Evolutionary conservation across 2,888 invertebrate genomes (phyloP), one percentile per base, ranked within the genome.

Genomic region (Abrostola triplasia): DNA sequence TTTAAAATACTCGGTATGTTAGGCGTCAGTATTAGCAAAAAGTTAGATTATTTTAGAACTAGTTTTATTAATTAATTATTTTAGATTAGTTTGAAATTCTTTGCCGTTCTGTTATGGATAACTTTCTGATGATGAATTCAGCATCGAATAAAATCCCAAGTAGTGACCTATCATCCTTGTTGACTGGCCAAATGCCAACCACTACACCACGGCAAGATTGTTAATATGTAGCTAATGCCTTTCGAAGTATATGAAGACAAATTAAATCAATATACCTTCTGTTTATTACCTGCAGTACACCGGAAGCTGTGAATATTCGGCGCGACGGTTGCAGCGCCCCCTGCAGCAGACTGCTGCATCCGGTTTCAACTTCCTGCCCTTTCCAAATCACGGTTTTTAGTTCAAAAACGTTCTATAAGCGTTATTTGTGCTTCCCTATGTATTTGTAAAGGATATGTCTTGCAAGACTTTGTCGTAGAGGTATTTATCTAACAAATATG

Each of bases 301-400:
- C 89, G 92, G 91, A 91, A 89, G 84, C 85, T 84, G 88, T 88
- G 90, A 88, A 88, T 90, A 90, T 89, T 86, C 86, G 87, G 70
- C 84, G 82, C 83, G 84, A 84, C 86, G 84, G 82, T 79, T 78
- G 77, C 83, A 84, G 81, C 81, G 79, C 85, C 85, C 85, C 84
- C 87, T 88, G 84, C 84, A 83, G 83, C 90, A 91, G 90, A 90
- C 92, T 90, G 91, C 85, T 86, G 79, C 88, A 78, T 92, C 92
- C 92, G 91, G 86, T 89, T 85, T 86, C 80, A 82, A 88, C 89
- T 88, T 91, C 90, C 91, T 86, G 83, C 80, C 84, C 79, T 83
- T 87, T 86, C 85, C 83, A 84, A 89, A 88, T 87, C 81, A 86
- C 81, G 80, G 82, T 86, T 89, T 90, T 88, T 86, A 86, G 84